Conservation (phyloP, 2,888 invertebrate species). For the Tetrapedia diversipes region DNA sequence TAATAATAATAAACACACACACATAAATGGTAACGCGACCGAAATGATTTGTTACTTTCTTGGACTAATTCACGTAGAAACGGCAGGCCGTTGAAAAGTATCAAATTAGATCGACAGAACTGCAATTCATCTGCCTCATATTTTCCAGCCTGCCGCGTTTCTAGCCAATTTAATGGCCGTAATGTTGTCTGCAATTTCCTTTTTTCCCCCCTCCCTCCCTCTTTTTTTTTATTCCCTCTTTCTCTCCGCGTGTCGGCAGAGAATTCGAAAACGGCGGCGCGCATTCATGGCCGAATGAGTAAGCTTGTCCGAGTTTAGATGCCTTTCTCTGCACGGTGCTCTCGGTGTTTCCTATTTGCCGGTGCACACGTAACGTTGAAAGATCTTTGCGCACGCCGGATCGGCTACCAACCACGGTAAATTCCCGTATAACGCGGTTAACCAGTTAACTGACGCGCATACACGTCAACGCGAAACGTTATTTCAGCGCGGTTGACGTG, state of each 20-base stretch:
- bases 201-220: neutral
- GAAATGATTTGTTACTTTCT: conserved; percentile 37
- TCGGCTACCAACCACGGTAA: too few relatives aligned
- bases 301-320: conserved; percentile 57
- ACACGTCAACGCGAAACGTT: too few relatives aligned
- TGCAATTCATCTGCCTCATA: conserved; percentile 48
- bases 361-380: conserved; percentile 20
- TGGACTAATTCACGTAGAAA: conserved; percentile 44
- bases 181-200: conserved; percentile 44
- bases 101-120: conserved; percentile 50
- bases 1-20: too few relatives aligned
- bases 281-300: conserved; percentile 63
- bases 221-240: conserved; percentile 12
- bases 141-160: conserved; percentile 50
- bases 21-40: too few relatives aligned
- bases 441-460: too few relatives aligned
- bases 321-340: conserved; percentile 60
- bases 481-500: too few relatives aligned
- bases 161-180: conserved; percentile 46
- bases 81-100: conserved; percentile 35
- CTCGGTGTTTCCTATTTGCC: conserved; percentile 43
- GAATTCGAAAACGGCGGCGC: conserved; percentile 66
- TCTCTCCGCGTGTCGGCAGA: conserved; percentile 36
- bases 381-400: neutral
- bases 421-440: too few relatives aligned